Conservation (phyloP, 2,113 vertebrate species). For the Ammodramus savannarum region DNA sequence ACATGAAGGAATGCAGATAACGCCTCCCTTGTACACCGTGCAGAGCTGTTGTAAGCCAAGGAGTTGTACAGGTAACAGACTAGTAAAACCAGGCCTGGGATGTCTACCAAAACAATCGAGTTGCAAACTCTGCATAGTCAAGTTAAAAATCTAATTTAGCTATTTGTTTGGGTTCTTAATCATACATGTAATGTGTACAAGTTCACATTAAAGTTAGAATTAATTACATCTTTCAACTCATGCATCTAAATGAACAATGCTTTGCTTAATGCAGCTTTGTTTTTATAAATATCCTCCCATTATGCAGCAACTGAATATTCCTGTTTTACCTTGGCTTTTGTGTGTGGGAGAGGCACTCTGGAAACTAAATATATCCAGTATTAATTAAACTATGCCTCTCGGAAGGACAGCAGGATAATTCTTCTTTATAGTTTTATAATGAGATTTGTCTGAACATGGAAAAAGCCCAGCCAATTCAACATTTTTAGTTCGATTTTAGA, state of each 20-base stretch:
- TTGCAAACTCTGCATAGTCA: background rate
- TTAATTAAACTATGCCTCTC: conserved; percentile 3
- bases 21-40: background rate
- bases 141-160: background rate
- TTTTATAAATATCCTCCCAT: background rate
- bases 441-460: background rate
- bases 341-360: background rate
- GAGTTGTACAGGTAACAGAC: background rate
- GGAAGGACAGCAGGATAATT: background rate
- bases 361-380: background rate
- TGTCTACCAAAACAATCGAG: background rate
- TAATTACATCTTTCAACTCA: background rate
- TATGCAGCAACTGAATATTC: background rate
- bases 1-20: conserved; percentile 25
- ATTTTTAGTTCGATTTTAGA: background rate
- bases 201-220: background rate
- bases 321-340: background rate
- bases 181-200: background rate
- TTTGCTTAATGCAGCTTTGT: background rate
- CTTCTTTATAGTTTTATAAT: background rate
- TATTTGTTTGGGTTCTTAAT: background rate
- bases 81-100: background rate
- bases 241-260: background rate
- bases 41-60: background rate
- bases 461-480: background rate